Conservation (phyloP, 2,888 invertebrate genomes). For the Synanthedon myopaeformis region DNA sequence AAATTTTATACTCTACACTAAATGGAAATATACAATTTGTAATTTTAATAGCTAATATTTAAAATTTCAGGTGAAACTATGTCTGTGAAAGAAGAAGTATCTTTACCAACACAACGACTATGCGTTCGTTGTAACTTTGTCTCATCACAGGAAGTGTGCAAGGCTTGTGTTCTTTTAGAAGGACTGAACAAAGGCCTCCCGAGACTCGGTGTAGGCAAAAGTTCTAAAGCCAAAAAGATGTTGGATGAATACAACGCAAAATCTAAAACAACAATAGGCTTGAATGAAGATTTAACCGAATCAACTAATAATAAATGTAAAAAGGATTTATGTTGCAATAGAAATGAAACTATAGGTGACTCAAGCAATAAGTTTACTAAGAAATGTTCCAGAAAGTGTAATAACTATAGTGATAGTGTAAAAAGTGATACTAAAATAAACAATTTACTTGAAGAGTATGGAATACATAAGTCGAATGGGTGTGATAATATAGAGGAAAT, state of each 20-base stretch:
- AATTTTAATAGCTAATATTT: background rate
- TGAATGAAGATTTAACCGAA: constrained; percentile 30
- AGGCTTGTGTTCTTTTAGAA: constrained; percentile 95
- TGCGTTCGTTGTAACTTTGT: constrained; percentile 91
- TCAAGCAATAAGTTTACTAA: constrained; percentile 5
- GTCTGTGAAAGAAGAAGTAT: constrained; percentile 83
- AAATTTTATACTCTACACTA: background rate
- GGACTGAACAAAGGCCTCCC: constrained; percentile 95
- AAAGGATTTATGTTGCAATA: constrained; percentile 18
- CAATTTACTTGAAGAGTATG: constrained; percentile 33
- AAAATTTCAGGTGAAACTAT: constrained; percentile 82
- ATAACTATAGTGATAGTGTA: constrained; percentile 10
- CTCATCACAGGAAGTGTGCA: constrained; percentile 94
- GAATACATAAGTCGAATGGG: constrained; percentile 19
- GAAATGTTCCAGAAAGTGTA: constrained; percentile 24
- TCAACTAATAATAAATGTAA: constrained; percentile 19
- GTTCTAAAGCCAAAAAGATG: constrained; percentile 80
- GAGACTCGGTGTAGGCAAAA: constrained; percentile 89
- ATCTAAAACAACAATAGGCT: constrained; percentile 15
- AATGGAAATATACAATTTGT: no score
- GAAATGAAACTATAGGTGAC: constrained; percentile 5
- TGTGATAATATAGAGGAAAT: background rate
- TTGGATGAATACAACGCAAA: constrained; percentile 65
- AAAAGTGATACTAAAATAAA: constrained; percentile 32
- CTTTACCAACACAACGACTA: constrained; percentile 82